Evolutionary conservation across 2,888 invertebrate species (phyloP).

Genomic region (Alcis repandata): DNA sequence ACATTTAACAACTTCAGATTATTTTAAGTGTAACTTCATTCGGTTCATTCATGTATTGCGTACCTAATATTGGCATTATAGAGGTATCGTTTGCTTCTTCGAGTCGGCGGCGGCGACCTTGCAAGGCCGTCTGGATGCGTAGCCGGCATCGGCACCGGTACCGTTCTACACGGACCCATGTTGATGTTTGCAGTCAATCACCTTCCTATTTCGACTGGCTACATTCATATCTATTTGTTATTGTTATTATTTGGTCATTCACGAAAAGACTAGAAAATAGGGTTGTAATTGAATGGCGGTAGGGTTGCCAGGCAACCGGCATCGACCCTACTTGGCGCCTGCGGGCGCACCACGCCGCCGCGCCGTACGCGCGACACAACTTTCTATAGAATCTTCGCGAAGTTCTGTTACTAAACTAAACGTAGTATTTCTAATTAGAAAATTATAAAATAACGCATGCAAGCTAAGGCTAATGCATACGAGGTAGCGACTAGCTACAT

Average conservation of each 20-base stretch:
- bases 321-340: conserved; percentile 54
- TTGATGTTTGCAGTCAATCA: conserved; percentile 12
- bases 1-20: background rate
- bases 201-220: conserved; percentile 4
- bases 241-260: conserved; percentile 15
- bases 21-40: background rate
- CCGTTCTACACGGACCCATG: conserved; percentile 14
- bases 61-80: conserved; percentile 1
- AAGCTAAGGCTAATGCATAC: conserved; percentile 17
- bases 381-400: conserved; percentile 66
- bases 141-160: conserved; percentile 36
- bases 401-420: conserved; percentile 30
- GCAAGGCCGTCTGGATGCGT: conserved; percentile 61
- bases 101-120: conserved; percentile 53
- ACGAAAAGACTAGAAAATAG: conserved; percentile 22
- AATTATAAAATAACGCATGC: conserved; percentile 6
- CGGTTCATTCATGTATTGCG: background rate
- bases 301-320: conserved; percentile 71
- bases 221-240: conserved; percentile 3
- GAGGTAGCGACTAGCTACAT: conserved; percentile 25
- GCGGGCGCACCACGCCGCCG: conserved; percentile 34
- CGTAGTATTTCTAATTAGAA: conserved; percentile 7
- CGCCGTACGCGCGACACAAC: conserved; percentile 50
- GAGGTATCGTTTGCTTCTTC: conserved; percentile 22
- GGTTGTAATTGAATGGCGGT: conserved; percentile 24